A percentile compares a stretch with the other conserved stretches of the same genome.
These are phyloP conservation scores for Drosophila gaucha DNA, from an alignment of 2,888 invertebrate species.

Conservation along the genomic window DNA sequence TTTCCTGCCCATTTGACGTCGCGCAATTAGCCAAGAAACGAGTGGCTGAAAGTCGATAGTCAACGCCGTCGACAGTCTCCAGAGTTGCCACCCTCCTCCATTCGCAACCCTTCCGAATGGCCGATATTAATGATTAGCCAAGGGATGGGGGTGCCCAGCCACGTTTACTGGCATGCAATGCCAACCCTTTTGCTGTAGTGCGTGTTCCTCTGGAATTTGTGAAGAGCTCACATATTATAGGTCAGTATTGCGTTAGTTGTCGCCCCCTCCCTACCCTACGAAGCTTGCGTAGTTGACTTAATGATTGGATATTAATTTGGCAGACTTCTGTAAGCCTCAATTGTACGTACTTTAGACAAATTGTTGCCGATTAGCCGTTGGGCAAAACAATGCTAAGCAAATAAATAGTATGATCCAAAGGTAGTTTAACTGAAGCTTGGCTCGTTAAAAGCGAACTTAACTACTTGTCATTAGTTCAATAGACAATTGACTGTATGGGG, in stretches of 20 bases:
- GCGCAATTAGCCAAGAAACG: slow-evolving; percentile 66
- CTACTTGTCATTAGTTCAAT: slow-evolving; percentile 42
- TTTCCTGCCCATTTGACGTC: slow-evolving; percentile 61
- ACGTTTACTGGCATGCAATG: slow-evolving; percentile 41
- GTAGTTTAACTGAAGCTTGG: slow-evolving; percentile 34
- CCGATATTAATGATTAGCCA: slow-evolving; percentile 63
- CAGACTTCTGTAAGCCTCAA: slow-evolving; percentile 23
- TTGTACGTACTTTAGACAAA: slow-evolving; percentile 55
- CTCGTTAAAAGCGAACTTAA: slow-evolving; percentile 43
- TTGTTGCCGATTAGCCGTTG: slow-evolving; percentile 61
- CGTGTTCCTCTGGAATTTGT: slow-evolving; percentile 49
- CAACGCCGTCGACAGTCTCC: slow-evolving; percentile 10
- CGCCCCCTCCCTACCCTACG: not conserved
- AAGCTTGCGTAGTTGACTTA: slow-evolving; percentile 50
- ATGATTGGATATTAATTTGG: slow-evolving; percentile 77
- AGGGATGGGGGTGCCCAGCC: too few relatives aligned
- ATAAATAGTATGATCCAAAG: slow-evolving; percentile 33
- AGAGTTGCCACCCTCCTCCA: slow-evolving; percentile 13
- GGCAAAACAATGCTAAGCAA: slow-evolving; percentile 25
- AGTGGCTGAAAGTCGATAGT: slow-evolving; percentile 53
- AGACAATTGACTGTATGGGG: slow-evolving; percentile 21
- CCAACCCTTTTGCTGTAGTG: slow-evolving; percentile 65
- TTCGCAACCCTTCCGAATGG: slow-evolving; percentile 53
- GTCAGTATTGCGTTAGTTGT: slow-evolving; percentile 53
- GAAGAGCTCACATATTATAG: slow-evolving; percentile 52